A percentile compares a stretch with the other conserved stretches of the same genome.
These are phyloP conservation scores for Paedocypris sp. DNA, from an alignment of 2,113 vertebrate genomes.

Conservation along the genomic window DNA sequence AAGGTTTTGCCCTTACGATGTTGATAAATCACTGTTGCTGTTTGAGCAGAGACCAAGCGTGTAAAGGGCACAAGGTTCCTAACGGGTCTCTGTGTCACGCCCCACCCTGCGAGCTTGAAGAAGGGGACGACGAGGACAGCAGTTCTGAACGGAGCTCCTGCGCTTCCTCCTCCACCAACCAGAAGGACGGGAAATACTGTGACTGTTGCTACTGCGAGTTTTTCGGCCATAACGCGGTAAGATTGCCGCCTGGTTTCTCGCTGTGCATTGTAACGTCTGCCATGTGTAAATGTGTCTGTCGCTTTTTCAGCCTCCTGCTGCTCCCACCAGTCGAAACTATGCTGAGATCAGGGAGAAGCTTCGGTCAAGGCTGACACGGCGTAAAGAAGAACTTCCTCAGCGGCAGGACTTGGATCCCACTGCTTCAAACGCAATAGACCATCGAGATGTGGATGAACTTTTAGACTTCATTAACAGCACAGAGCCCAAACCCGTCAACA, in stretches of 20 bases:
- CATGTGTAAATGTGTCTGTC: neutral
- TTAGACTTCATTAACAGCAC: conserved; percentile 96
- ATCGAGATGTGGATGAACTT: conserved; percentile 89
- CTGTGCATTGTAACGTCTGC: neutral
- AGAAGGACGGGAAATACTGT: conserved; percentile 97
- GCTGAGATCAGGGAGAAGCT: conserved; percentile 96
- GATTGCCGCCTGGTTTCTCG: conserved; percentile 21
- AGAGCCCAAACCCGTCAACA: conserved; percentile 90
- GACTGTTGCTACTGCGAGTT: conserved; percentile 99
- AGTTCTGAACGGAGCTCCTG: conserved; percentile 97
- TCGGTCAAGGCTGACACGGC: conserved; percentile 82
- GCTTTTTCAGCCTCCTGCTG: conserved; percentile 77
- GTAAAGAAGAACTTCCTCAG: conserved; percentile 90
- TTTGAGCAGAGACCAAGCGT: conserved; percentile 76
- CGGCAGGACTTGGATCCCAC: conserved; percentile 78
- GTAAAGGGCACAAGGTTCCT: conserved; percentile 90
- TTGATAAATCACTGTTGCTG: too few species aligned
- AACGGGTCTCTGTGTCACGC: conserved; percentile 81
- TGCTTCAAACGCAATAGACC: conserved; percentile 66
- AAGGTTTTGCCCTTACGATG: too few species aligned
- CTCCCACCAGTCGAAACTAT: conserved; percentile 95
- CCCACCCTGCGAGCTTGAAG: conserved; percentile 78
- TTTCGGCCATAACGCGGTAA: conserved; percentile 97
- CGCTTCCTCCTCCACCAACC: conserved; percentile 90
- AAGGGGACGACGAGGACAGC: conserved; percentile 95